Evolutionary conservation across 2,888 invertebrate genomes (phyloP).

Genomic region (Argyresthia goedartella): DNA sequence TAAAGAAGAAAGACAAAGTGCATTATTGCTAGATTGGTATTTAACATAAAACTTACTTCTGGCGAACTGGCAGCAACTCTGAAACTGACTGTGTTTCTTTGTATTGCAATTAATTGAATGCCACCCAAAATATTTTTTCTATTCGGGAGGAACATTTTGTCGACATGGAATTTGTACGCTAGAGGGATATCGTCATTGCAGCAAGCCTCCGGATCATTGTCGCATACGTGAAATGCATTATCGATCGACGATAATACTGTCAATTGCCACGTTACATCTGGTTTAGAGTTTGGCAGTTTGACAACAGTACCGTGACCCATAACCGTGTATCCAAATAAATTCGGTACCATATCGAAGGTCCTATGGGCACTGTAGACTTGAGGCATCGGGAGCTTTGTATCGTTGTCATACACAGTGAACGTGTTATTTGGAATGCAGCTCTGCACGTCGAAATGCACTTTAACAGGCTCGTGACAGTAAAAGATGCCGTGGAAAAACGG

Average conservation of each 20-base stretch:
- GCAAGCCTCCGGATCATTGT: constrained; percentile 34
- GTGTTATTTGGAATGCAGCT: constrained; percentile 23
- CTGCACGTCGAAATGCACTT: constrained; percentile 45
- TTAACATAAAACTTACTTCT: constrained; percentile 27
- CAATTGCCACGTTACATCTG: constrained; percentile 45
- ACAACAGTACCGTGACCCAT: constrained; percentile 38
- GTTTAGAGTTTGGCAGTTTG: constrained; percentile 16
- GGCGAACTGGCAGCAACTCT: constrained; percentile 36
- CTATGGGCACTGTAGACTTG: constrained; percentile 40
- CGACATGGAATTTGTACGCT: constrained; percentile 36
- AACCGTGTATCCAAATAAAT: constrained; percentile 45
- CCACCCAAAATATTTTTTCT: constrained; percentile 51
- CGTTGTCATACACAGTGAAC: constrained; percentile 44
- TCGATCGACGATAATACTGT: constrained; percentile 34
- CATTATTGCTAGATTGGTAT: neutral
- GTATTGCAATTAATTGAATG: constrained; percentile 34
- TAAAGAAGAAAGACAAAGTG: too few relatives aligned
- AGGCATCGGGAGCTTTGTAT: constrained; percentile 33
- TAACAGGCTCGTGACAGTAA: constrained; percentile 41
- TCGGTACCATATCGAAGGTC: constrained; percentile 42
- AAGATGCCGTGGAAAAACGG: constrained; percentile 54
- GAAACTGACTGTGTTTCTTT: constrained; percentile 41
- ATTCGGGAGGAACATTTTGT: constrained; percentile 53
- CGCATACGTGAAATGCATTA: constrained; percentile 45
- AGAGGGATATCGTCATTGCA: constrained; percentile 25